Base-by-base conservation (phyloP, 2,888 invertebrate genomes). In the Scaptomyza tumidula region DNA sequence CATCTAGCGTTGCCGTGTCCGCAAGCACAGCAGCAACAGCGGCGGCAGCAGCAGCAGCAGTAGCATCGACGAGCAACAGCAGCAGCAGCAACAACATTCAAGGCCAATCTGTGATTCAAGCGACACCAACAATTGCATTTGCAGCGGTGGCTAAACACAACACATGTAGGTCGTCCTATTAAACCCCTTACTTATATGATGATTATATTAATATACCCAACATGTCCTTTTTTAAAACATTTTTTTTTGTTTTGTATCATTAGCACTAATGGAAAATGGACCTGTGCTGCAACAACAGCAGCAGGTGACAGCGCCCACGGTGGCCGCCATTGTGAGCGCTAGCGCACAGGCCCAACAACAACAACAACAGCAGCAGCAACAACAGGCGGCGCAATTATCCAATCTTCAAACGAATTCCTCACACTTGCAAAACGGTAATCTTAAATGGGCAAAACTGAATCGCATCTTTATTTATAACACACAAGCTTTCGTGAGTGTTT, bases 81-180 rank as follows among this genome's bases (percentile, higher is more conserved):
- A 49, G 48, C 33, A 41, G 41, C 16, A 41, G 41, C 41, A 89
- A 55, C 60, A 89, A 86, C 90, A 89, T 91, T 90, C 91, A 92
- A 91, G 90, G 90, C 87, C 91, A 90, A 91, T 90, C 92, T 92
- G 92, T 91, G 90, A 92, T 92, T 90, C 91, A 91, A 90, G 86
- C 91, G 73, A 91, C 90, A 79, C 90, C 92, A 88, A 90, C 91
- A 87, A 92, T 92, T 90, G 92, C 92, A 90, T 95, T 95, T 92
- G 95, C 95, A 70, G 94, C 95, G 37, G 95, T 95, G 83, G 94
- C 95, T 76, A 93, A 93, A 90, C 92, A 92, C 88, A 93, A 91
- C 77, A 91, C 93, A 92, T 92, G 93, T 93, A 90, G 65, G 91
- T 79, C 11, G 91, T 77, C 13, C 5, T 16, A 5, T 29, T 3